Conservation (phyloP, 2,113 vertebrate genomes). For the Monopterus albus region DNA sequence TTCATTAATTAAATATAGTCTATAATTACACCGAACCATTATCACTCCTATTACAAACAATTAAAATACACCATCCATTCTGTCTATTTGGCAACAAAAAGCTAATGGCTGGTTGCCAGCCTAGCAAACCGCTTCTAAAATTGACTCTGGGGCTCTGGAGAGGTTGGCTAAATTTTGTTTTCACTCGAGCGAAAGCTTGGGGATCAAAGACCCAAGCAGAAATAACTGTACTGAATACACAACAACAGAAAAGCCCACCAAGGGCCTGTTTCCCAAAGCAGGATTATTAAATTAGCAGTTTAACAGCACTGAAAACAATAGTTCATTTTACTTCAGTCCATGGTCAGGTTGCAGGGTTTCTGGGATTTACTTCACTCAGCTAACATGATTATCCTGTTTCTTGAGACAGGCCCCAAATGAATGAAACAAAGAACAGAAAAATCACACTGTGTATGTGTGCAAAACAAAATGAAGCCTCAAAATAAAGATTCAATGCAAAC, state of each 20-base stretch:
- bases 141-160: slow-evolving; percentile 18
- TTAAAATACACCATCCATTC: slow-evolving; percentile 46
- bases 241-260: slow-evolving; percentile 30
- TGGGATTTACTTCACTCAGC: slow-evolving; percentile 21
- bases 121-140: slow-evolving; percentile 46
- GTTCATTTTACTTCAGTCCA: slow-evolving; percentile 13
- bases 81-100: slow-evolving; percentile 50
- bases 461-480: neutral
- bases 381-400: slow-evolving; percentile 24
- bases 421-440: neutral
- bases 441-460: neutral
- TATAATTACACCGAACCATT: slow-evolving; percentile 24
- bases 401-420: neutral
- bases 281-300: slow-evolving; percentile 56
- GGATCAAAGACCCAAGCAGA: slow-evolving; percentile 32
- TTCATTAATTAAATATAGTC: slow-evolving; percentile 23
- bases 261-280: slow-evolving; percentile 31
- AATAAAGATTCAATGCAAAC: neutral
- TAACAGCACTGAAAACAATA: slow-evolving; percentile 17
- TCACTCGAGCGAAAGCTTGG: slow-evolving; percentile 32
- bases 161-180: slow-evolving; percentile 46
- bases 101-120: slow-evolving; percentile 44
- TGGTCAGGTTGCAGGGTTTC: slow-evolving; percentile 16
- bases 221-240: slow-evolving; percentile 23
- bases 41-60: slow-evolving; percentile 34